Conservation (phyloP, 2,888 invertebrate genomes). For the Eupithecia vulgata region DNA sequence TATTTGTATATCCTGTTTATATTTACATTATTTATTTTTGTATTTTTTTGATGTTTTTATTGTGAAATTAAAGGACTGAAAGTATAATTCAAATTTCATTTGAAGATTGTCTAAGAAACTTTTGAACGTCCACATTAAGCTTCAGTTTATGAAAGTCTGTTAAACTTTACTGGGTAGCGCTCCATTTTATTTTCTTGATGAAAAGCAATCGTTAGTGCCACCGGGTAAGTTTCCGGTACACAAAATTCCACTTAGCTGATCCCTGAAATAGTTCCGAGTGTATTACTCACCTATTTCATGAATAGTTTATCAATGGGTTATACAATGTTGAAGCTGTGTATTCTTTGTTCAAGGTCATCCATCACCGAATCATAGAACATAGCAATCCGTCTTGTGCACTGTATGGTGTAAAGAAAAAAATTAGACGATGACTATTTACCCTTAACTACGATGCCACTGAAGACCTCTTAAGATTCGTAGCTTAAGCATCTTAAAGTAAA, state of each 20-base stretch:
- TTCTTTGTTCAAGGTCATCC: background rate
- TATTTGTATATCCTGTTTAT: too few relatives aligned
- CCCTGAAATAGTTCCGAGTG: background rate
- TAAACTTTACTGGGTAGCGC: background rate
- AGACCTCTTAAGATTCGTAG: too few relatives aligned
- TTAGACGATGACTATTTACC: too few relatives aligned
- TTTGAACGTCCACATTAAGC: background rate
- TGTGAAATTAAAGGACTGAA: too few relatives aligned
- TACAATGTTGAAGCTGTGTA: background rate
- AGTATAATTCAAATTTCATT: too few relatives aligned
- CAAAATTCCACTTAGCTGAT: slow-evolving; percentile 34
- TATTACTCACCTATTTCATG: background rate
- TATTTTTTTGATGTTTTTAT: too few relatives aligned
- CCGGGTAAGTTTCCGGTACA: slow-evolving; percentile 24
- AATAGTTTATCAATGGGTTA: background rate
- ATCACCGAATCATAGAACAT: too few relatives aligned
- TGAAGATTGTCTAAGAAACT: background rate
- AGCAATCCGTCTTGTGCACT: too few relatives aligned
- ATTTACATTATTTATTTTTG: too few relatives aligned
- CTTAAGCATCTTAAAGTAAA: too few relatives aligned
- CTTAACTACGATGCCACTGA: too few relatives aligned
- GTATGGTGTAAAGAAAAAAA: too few relatives aligned
- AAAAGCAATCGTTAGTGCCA: slow-evolving; percentile 16
- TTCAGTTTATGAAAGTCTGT: background rate
- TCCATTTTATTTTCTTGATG: slow-evolving; percentile 16